Conservation (phyloP, 2,113 vertebrate genomes). For the Greenwoodochromis staneri region DNA sequence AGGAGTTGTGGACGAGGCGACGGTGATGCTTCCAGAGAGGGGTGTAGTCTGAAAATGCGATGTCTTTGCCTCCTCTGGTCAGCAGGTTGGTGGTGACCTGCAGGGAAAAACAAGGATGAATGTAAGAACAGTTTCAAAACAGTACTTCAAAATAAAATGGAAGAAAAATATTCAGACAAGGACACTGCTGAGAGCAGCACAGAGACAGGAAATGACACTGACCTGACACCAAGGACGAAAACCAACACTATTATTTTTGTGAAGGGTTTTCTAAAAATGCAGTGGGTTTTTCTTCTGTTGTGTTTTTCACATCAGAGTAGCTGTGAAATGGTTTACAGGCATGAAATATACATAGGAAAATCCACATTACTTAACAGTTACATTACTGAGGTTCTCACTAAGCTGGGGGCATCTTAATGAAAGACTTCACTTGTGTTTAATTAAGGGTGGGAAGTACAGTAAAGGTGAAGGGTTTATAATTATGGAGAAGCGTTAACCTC, state of each 20-base stretch:
- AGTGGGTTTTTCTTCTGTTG: not conserved
- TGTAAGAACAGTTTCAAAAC: not conserved
- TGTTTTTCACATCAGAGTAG: not conserved
- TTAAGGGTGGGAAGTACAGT: not conserved
- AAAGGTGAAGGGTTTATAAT: not conserved
- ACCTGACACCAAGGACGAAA: not conserved
- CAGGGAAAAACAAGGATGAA: rapidly evolving
- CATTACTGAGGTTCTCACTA: not conserved
- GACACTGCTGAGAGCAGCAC: not conserved
- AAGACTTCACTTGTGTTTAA: not conserved
- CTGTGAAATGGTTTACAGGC: not conserved
- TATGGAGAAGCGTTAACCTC: not conserved
- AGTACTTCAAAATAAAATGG: not conserved
- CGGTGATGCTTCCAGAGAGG: slow-evolving; percentile 71
- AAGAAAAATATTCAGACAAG: not conserved
- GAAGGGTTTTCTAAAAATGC: not conserved
- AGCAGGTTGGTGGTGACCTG: slow-evolving; percentile 73
- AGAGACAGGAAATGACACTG: not conserved
- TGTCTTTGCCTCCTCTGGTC: slow-evolving; percentile 73
- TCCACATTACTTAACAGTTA: not conserved
- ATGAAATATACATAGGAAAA: not conserved
- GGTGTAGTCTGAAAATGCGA: slow-evolving; percentile 70
- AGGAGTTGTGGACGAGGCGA: slow-evolving; percentile 68
- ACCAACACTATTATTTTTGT: not conserved
- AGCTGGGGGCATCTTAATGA: not conserved